Conservation (phyloP, 2,113 vertebrate species). For the Mobula hypostoma region DNA sequence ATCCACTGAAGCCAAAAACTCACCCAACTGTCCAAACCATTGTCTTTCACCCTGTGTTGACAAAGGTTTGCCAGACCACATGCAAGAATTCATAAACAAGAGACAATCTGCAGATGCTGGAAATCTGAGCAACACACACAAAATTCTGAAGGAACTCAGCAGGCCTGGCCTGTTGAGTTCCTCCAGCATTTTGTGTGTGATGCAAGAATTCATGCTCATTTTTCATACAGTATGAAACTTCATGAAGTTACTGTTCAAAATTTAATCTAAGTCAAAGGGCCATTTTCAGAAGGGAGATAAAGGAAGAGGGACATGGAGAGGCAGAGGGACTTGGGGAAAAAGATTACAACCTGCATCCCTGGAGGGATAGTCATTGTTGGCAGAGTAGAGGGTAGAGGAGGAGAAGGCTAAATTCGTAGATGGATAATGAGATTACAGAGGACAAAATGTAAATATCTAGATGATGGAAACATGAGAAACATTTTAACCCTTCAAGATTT, state of each 20-base stretch:
- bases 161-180: no score
- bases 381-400: neutral
- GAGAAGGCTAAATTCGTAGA: neutral
- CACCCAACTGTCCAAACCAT: neutral
- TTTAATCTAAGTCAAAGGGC: neutral
- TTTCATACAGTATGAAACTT: neutral
- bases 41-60: no score
- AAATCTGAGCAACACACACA: no score
- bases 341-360: neutral
- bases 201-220: neutral
- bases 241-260: neutral
- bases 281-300: neutral
- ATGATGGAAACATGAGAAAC: neutral
- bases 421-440: neutral
- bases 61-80: neutral
- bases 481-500: constrained; percentile 17
- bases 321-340: neutral
- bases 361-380: neutral
- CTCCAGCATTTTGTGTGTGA: no score
- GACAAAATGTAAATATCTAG: neutral
- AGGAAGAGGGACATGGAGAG: neutral
- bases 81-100: no score
- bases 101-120: no score
- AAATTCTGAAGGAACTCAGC: no score
- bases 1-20: neutral